These are phyloP conservation scores for Platorchestia sp. DNA, from an alignment of 1,140 invertebrate species.

Conservation along the genomic window DNA sequence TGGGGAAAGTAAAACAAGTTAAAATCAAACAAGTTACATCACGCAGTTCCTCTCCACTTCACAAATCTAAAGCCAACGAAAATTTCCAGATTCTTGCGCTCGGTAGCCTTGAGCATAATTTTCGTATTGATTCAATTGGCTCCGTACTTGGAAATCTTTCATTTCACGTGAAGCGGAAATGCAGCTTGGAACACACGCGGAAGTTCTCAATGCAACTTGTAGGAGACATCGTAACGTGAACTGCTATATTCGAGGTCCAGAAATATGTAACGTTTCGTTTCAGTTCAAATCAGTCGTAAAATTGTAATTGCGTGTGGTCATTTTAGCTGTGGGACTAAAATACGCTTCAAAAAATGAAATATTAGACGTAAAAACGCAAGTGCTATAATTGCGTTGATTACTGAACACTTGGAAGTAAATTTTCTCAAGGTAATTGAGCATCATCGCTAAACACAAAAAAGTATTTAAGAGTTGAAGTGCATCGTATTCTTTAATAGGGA, in stretches of 20 bases:
- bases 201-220: neutral
- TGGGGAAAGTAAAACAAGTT: too few species aligned
- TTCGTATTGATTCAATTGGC: neutral
- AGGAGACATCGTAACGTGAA: neutral
- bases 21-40: too few species aligned
- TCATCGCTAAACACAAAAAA: neutral
- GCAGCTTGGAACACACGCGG: neutral
- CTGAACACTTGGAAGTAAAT: neutral
- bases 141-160: neutral
- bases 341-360: neutral
- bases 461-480: neutral
- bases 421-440: neutral
- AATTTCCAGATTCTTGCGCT: neutral
- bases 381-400: neutral
- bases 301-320: too few species aligned
- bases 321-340: too few species aligned
- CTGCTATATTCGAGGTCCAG: neutral
- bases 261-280: neutral
- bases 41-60: too few species aligned
- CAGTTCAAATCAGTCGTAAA: too few species aligned
- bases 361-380: neutral
- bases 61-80: too few species aligned
- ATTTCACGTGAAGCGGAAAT: neutral
- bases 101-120: neutral
- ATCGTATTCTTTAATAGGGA: neutral